These are phyloP conservation scores for Argyrosomus japonicus DNA, from an alignment of 2,113 vertebrate species.

Conservation along the genomic window DNA sequence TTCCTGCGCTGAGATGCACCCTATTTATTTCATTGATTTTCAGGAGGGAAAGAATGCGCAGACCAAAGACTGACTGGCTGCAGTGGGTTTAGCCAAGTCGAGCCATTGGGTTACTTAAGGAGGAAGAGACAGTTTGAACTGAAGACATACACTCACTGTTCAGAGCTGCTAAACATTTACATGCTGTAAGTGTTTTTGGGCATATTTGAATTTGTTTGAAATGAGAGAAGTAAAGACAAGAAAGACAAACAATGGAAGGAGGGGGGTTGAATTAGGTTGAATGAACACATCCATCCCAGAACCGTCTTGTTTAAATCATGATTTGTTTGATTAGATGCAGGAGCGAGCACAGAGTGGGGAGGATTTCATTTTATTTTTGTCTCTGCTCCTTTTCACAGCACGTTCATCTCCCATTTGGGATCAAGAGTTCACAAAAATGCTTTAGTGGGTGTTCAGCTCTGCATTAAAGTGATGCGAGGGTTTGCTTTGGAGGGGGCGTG, in stretches of 20 bases:
- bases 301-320: conserved; percentile 45
- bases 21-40: conserved; percentile 83
- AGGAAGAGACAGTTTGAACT: conserved; percentile 20
- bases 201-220: neutral
- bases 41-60: conserved; percentile 65
- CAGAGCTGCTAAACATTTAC: conserved; percentile 9
- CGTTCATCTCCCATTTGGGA: conserved; percentile 32
- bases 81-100: conserved; percentile 65
- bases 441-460: neutral
- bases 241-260: neutral
- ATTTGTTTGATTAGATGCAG: conserved; percentile 68
- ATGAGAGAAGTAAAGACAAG: neutral
- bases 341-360: conserved; percentile 51
- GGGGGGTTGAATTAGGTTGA: conserved; percentile 13
- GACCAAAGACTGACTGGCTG: conserved; percentile 79
- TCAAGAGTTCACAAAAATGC: conserved; percentile 51
- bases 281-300: neutral
- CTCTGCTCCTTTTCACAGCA: neutral
- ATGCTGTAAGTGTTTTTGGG: neutral
- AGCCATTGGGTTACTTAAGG: conserved; percentile 34
- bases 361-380: conserved; percentile 22
- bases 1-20: conserved; percentile 80
- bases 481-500: neutral
- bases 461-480: neutral
- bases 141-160: conserved; percentile 9